Base-by-base conservation (phyloP, 2,113 vertebrate species). In the Lagopus leucura region DNA sequence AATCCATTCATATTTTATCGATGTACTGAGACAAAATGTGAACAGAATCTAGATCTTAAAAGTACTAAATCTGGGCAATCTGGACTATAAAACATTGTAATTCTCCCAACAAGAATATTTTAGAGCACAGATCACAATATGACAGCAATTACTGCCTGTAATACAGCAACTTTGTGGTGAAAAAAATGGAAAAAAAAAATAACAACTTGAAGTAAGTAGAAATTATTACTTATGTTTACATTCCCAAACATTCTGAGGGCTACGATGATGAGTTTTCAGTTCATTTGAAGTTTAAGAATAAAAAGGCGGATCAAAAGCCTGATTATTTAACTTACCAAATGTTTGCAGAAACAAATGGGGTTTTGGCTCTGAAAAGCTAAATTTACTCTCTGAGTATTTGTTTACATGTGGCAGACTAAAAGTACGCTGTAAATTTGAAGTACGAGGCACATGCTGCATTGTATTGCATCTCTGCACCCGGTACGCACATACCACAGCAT, bases 1-100 rank as follows among this genome's bases (percentile, higher is more conserved):
- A 88, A 92, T 94, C 88, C 75, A 94, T 93, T 97, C 69, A 89
- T 91, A 87, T 94, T 96, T 97, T 96, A 97, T 94, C 94, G 95
- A 96, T 92, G 80, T 30, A 79, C 85, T 72, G 95, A 96, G 96
- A 95, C 92, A 95, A 96, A 96, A 95, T 93, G 80, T 85, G 90
- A 97, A 86, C 63, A 94, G 91, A 95, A 90, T 79, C 58, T 91
- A 91, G 50, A 93, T 82, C 77, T 94, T 92, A 72, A 82, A 95
- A 94, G 76, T 91, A 79, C 87, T 96, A 96, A 95, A 95, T 96
- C 87, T 83, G 60, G 42, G 69, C 52, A 96, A 96, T 85, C 86
- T 91, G 82, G 54, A 70, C 6, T 7, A 94, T 92, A 97, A 97
- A 96, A 82, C 54, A 95, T 10, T 85, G 20, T 58, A 77, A 87